Conservation (phyloP, 2,797 vertebrate species). For the Coilia nasus region DNA sequence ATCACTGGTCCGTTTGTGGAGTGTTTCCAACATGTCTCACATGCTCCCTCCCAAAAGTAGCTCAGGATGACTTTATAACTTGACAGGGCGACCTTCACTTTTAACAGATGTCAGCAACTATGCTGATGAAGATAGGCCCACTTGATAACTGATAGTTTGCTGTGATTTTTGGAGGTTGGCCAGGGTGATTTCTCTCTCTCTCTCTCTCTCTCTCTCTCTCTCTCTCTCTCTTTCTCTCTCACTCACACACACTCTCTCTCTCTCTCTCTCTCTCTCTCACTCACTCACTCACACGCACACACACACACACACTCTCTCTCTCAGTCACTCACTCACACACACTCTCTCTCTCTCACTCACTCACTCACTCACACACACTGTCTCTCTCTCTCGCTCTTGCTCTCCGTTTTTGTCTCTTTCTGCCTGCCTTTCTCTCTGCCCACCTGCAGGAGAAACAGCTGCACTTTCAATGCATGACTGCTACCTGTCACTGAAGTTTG, state of each 20-base stretch:
- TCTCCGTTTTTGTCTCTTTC: background rate
- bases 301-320: no score
- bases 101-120: background rate
- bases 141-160: background rate
- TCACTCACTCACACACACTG: no score
- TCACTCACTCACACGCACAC: background rate
- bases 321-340: background rate
- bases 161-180: background rate
- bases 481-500: conserved; percentile 39
- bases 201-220: conserved; percentile 18
- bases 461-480: conserved; percentile 45
- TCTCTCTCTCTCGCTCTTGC: no score
- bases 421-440: conserved; percentile 21
- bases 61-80: background rate
- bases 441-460: conserved; percentile 54
- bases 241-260: background rate
- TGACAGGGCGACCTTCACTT: background rate
- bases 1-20: background rate
- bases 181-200: background rate
- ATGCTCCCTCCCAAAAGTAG: background rate
- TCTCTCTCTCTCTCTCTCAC: conserved; percentile 19
- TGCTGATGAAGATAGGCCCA: background rate
- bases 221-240: conserved; percentile 13
- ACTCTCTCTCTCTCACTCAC: no score
- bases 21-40: background rate